phyloP scores from a whole-genome alignment of 2,113 vertebrate genomes.

The Grallaria varia region DNA sequence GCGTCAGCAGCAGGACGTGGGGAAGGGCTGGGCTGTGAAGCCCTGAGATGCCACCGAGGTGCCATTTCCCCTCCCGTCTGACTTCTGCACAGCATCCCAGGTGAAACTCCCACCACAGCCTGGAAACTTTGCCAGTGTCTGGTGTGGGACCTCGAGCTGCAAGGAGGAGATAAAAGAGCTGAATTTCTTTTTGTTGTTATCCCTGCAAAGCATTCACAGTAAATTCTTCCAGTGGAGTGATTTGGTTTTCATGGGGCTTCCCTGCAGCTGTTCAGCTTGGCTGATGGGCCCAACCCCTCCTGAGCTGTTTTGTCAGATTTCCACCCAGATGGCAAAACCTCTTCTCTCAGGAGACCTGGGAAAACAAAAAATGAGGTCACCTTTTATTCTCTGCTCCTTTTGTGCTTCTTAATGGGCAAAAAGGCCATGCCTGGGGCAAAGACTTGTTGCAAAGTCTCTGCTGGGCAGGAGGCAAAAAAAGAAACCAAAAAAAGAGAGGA shows the following conservation, averaged over 20 bases:
- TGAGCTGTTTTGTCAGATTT: conserved; percentile 29
- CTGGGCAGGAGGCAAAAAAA: background rate
- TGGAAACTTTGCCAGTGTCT: background rate
- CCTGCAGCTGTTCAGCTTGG: background rate
- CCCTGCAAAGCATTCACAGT: background rate
- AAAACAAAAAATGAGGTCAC: background rate
- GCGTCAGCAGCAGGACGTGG: background rate
- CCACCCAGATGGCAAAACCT: conserved; percentile 11
- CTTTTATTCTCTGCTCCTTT: background rate
- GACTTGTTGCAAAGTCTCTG: background rate
- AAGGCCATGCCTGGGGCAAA: background rate
- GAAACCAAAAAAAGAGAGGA: background rate
- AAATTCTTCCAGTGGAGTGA: conserved; percentile 35
- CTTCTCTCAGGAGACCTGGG: background rate
- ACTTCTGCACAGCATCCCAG: background rate
- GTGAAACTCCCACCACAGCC: background rate
- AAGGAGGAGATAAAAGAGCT: conserved; percentile 9
- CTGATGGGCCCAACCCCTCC: background rate
- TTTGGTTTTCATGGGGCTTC: background rate
- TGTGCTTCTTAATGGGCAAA: background rate
- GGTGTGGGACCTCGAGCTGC: background rate
- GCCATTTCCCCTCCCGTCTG: background rate
- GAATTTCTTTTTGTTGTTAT: conserved; percentile 1
- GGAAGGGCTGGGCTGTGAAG: background rate
- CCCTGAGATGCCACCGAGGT: background rate